Evolutionary conservation across 2,888 invertebrate species (phyloP).

Genomic region (Drosophila barbarae): DNA sequence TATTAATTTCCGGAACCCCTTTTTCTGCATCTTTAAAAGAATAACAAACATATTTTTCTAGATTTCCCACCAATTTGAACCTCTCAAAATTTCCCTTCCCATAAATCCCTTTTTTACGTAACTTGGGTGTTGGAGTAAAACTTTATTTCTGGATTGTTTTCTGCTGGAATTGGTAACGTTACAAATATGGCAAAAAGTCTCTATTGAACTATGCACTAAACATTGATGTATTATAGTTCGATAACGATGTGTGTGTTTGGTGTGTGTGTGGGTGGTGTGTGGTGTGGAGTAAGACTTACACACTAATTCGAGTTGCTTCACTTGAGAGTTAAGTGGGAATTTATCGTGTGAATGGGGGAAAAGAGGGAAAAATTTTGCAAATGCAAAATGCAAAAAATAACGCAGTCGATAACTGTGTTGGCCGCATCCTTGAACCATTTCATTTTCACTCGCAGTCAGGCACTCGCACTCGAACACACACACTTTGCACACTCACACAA

Average conservation of each 20-base stretch:
- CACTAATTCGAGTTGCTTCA: conserved; percentile 47
- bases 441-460: conserved; percentile 27
- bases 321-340: conserved; percentile 17
- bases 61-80: neutral
- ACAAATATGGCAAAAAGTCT: conserved; percentile 65
- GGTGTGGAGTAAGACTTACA: conserved; percentile 50
- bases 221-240: conserved; percentile 36
- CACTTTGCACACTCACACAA: conserved; percentile 24
- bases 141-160: conserved; percentile 59
- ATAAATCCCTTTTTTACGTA: conserved; percentile 10
- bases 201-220: conserved; percentile 55
- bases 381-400: conserved; percentile 30
- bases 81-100: neutral
- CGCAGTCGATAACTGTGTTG: conserved; percentile 36
- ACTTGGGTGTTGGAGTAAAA: conserved; percentile 67
- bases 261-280: conserved; percentile 1
- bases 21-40: too few relatives aligned
- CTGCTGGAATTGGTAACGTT: conserved; percentile 56
- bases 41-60: neutral
- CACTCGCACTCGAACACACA: conserved; percentile 23
- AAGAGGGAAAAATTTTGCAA: conserved; percentile 7
- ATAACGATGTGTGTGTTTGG: conserved; percentile 22
- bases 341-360: conserved; percentile 23
- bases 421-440: conserved; percentile 41
- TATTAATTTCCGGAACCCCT: too few relatives aligned